These are phyloP conservation scores for Eudemis profundana DNA, from an alignment of 2,888 invertebrate species.

Conservation along the genomic window DNA sequence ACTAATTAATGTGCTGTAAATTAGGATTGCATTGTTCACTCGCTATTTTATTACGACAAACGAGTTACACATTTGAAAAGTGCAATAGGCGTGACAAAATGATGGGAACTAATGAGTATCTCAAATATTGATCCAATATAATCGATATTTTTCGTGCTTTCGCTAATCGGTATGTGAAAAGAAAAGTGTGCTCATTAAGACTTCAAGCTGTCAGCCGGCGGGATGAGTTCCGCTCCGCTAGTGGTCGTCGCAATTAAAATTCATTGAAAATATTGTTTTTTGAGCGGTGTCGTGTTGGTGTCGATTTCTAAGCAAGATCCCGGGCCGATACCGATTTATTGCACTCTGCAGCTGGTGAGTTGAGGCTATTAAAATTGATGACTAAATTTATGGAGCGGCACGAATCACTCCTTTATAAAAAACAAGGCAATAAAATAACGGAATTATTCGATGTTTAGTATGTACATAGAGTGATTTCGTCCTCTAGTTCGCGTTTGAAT, in stretches of 20 bases:
- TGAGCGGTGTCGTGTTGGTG: slow-evolving; percentile 23
- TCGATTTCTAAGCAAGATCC: slow-evolving; percentile 30
- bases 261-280: slow-evolving; percentile 27
- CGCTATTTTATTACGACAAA: neutral
- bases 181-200: slow-evolving; percentile 33
- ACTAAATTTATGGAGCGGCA: slow-evolving; percentile 16
- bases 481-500: no score
- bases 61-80: neutral
- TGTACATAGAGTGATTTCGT: no score
- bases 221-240: slow-evolving; percentile 35
- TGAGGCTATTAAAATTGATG: slow-evolving; percentile 3
- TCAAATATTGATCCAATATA: slow-evolving; percentile 10
- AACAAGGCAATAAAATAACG: no score
- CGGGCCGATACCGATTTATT: slow-evolving; percentile 21
- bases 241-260: slow-evolving; percentile 25
- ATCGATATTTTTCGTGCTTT: slow-evolving; percentile 24
- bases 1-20: neutral
- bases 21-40: neutral
- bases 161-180: slow-evolving; percentile 42
- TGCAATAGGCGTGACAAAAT: neutral
- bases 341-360: slow-evolving; percentile 16
- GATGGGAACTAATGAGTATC: neutral
- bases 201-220: slow-evolving; percentile 24
- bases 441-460: no score
- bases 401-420: neutral